Evolutionary conservation across 2,888 invertebrate genomes (phyloP), one percentile per base, ranked within the genome.

Genomic region (Drosophila paramelanica): DNA sequence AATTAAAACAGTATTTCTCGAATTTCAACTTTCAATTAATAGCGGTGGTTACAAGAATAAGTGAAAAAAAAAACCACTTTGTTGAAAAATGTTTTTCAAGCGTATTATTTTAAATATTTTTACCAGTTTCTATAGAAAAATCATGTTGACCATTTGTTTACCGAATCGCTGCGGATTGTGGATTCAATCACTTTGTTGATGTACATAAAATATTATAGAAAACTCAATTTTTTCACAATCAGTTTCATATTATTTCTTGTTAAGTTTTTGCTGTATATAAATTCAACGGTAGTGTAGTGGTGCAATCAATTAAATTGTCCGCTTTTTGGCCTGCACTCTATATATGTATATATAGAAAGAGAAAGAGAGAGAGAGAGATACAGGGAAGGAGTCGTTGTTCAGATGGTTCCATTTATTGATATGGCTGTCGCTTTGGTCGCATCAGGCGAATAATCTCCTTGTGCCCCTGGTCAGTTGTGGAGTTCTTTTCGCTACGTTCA

Each of bases 231-330:
- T 50, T 17, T 41, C 41, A 14, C 17, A 11, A n/a, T 45, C 31
- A 27, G 31, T 33, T 6, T n/a, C 13, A 23, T 38, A 47, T 58
- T 51, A 52, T 25, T 41, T 42, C 20, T 42, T 25, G 39, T 47
- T 70, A 51, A 38, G 23, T 59, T 59, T 52, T 61, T 51, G 64
- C 33, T 46, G 23, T 50, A 20, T 17, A 36, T 20, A 13, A 41
- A 27, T 2, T 38, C 1, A 17, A 39, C 51, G 45, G 31, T 27
- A 7, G 27, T 27, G 27, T 67, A 47, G 45, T 69, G 46, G 43
- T 69, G 60, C 76, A 76, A 76, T 79, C 79, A 76, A 79, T 79
- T 74, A 79, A 79, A 68, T 79, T 47, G 25, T 45, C 67, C 62
- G 74, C 56, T 67, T 56, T 67, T 60, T 77, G 45, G 14, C 17